Percentiles rank a stretch among this genome's conserved stretches.
These are phyloP conservation scores for Andrena fulva DNA, from an alignment of 2,888 invertebrate species.

Conservation along the genomic window DNA sequence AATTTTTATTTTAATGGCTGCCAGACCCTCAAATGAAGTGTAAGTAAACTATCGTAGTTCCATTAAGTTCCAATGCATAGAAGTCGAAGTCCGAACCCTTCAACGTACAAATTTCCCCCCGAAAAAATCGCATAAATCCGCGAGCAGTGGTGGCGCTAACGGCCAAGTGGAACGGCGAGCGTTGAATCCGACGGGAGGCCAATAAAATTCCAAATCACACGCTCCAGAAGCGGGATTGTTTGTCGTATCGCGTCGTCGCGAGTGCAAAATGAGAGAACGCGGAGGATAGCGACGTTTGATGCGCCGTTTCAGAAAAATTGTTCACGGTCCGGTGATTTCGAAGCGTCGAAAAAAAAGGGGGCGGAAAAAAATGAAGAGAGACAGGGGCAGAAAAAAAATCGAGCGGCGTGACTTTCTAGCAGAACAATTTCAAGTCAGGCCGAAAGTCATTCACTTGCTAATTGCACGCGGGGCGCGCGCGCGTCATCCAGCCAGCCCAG, in stretches of 20 bases:
- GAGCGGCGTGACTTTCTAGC: background rate
- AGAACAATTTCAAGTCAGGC: conserved; percentile 15
- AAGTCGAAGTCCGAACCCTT: background rate
- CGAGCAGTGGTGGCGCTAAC: background rate
- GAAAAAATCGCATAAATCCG: background rate
- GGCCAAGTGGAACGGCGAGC: background rate
- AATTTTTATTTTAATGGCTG: no score
- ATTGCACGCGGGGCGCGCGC: conserved; percentile 13
- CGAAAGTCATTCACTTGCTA: conserved; percentile 33
- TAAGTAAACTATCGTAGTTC: background rate
- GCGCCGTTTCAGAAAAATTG: conserved; percentile 8
- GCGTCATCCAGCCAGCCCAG: background rate
- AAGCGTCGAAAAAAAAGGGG: background rate
- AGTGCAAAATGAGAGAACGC: conserved; percentile 1
- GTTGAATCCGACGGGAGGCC: background rate
- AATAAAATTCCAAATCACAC: conserved; percentile 13
- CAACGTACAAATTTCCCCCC: background rate
- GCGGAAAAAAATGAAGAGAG: background rate
- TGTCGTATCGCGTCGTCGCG: background rate
- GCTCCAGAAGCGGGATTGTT: background rate
- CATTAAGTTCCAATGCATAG: background rate
- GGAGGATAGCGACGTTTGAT: conserved; percentile 10
- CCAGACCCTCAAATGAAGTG: no score
- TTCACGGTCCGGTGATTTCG: conserved; percentile 13
- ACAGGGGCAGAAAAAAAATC: background rate